phyloP scores from a whole-genome alignment of 1,140 invertebrate genomes.

The Drosophila sp. region DNA sequence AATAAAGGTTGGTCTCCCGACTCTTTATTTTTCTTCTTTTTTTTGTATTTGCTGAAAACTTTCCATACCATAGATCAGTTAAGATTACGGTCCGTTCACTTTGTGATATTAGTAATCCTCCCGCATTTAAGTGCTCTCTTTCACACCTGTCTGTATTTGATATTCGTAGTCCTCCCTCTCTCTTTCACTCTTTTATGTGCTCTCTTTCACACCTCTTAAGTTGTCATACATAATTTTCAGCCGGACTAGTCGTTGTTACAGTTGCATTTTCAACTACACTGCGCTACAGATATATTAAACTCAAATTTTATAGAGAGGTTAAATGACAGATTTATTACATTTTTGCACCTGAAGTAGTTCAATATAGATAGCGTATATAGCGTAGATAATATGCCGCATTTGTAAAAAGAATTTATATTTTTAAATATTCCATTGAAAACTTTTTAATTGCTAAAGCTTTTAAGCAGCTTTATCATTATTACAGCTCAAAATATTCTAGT shows the following conservation, averaged over 20 bases:
- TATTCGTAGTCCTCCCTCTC: constrained; percentile 13
- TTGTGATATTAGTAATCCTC: background rate
- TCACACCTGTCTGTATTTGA: background rate
- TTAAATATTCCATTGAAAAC: no score
- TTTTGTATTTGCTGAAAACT: constrained; percentile 46
- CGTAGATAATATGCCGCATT: no score
- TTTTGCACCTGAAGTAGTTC: no score
- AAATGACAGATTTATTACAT: background rate
- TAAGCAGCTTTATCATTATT: no score
- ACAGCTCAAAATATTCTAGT: no score
- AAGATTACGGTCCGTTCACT: constrained; percentile 15
- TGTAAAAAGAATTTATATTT: no score
- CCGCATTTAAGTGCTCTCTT: background rate
- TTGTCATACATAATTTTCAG: constrained; percentile 30
- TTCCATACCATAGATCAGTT: constrained; percentile 27
- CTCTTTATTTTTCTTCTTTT: background rate
- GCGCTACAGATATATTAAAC: constrained; percentile 1
- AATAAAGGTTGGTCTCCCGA: constrained; percentile 66
- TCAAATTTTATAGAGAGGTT: background rate
- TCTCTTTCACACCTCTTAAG: background rate
- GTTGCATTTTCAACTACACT: constrained; percentile 40
- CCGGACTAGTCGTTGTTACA: constrained; percentile 19
- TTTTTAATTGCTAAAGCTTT: no score
- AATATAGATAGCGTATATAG: background rate
- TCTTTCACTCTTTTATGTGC: background rate